Base-by-base conservation (phyloP, 2,888 invertebrate genomes). In the Drosophila leonis region DNA sequence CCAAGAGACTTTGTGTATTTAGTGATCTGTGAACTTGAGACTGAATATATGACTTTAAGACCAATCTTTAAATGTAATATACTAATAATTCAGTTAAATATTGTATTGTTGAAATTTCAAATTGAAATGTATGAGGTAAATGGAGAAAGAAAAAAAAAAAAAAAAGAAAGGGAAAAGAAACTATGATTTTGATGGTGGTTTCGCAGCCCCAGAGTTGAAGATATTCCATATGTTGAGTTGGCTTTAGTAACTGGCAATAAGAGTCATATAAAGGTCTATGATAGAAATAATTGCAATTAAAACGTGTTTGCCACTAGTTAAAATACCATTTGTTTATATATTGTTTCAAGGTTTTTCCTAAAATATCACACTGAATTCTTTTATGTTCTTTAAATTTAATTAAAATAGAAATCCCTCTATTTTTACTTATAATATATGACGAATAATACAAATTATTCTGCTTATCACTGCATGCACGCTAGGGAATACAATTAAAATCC, bases 381-480 rank as follows among this genome's bases (percentile, higher is more conserved):
- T 4, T 9, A 6, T 37, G 6, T 35, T 2, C 13, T 35, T 1
- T 3, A 0, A 7, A 42, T 42, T 12, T 12, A 1, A 12, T 1
- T 9, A 42, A 12, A 12, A 6, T 6, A 20, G 2, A 4, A 42
- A 20, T 42, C 42, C 10, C 20, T 12, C 18, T 42, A 24, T 44
- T 42, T 39, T 20, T 0, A 7, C 29, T 41, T 56, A 13, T 8
- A 24, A 41, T 46, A 46, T 27, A 4, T 41, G 51, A 20, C 15
- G 20, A 39, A 24, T 51, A 41, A 61, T 56, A 37, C 1, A 5
- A 15, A 24, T 31, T 29, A 15, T 20, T 41, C 8, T 64, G 61
- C 59, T 20, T 13, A 64, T 76, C 78, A 78, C 18, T 37, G n/a
- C 2, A 8, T 6, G 27, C 7, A n/a, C 60, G 33, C 57, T 24